Evolutionary conservation across 2,888 invertebrate genomes (phyloP), one percentile per base, ranked within the genome.

Genomic region (Heteromyza rotundicornis): DNA sequence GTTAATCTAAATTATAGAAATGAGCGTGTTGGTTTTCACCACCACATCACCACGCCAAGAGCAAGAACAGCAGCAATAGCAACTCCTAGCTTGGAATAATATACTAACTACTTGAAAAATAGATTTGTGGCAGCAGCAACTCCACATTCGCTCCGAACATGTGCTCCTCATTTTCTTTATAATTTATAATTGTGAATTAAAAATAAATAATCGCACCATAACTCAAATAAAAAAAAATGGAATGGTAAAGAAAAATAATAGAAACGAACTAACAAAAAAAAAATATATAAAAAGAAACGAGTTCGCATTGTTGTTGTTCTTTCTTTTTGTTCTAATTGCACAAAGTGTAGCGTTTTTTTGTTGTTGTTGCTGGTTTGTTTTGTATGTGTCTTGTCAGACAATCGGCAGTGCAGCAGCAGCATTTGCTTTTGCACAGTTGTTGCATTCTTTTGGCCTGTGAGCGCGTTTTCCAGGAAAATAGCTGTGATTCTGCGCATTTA

Each of bases 131-230:
- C 10, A 10, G 27, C 27, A 27, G 27, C n/a, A n/a, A 32, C 40
- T 19, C 19, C 5, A 17, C 47, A 47, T 47, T 47, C n/a, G n/a
- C n/a, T n/a, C 47, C 3, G 3, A 47, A 20, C 47, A 3, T 20
- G 47, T 47, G 20, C 47, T 8, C 19, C 47, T 2, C 47, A 47
- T 20, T 47, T 47, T 47, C 53, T 53, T 53, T 32, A 32, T 57
- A 49, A 57, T 57, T 49, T 57, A 57, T 49, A 57, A 57, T 57
- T 57, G 57, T 32, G n/a, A 47, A 57, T 57, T 57, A 49, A 49
- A 49, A 49, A 24, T 24, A 10, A 54, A 54, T 5, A 10, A 54
- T 35, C 36, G 24, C 52, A 53, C 23, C 23, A 51, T 51, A 51
- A 51, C 51, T 51, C n/a, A 22, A 51, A 40, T 10, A 7, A 40